Percentiles rank a stretch among this genome's conserved stretches.
These are phyloP conservation scores for Rhyacophila evoluta DNA, from an alignment of 2,888 invertebrate genomes.

Conservation along the genomic window DNA sequence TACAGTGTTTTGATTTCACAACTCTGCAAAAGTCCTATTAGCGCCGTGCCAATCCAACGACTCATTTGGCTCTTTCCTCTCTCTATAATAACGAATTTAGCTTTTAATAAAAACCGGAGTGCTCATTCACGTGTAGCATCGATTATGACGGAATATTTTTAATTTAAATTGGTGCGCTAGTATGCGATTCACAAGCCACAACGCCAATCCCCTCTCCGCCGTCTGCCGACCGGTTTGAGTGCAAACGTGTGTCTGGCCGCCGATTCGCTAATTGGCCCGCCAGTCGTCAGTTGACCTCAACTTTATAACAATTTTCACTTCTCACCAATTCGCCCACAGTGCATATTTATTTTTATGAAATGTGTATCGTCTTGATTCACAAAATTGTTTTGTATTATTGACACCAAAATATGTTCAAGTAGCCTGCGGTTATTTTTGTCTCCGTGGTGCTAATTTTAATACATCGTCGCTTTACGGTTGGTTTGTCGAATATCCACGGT, in stretches of 20 bases:
- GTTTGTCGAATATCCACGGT: too few species aligned
- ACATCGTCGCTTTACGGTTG: too few species aligned
- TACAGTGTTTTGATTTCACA: too few species aligned
- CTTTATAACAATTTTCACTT: not conserved
- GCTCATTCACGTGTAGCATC: not conserved
- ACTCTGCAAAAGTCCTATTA: too few species aligned
- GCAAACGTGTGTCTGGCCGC: conserved; percentile 13
- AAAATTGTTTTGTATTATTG: too few species aligned
- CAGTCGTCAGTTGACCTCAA: conserved; percentile 24
- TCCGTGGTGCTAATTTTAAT: too few species aligned
- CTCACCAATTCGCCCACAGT: not conserved
- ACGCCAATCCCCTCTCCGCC: not conserved
- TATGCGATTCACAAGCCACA: not conserved
- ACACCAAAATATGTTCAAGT: too few species aligned
- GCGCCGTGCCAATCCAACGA: too few species aligned
- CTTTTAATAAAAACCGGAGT: not conserved
- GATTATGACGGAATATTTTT: conserved; percentile 9
- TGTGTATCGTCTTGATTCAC: too few species aligned
- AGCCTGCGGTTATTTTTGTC: too few species aligned
- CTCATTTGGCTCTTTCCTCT: too few species aligned
- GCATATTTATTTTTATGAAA: not conserved
- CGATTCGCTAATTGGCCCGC: conserved; percentile 7
- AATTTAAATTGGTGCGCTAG: not conserved
- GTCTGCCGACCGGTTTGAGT: not conserved
- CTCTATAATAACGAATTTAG: not conserved